Base-by-base conservation (phyloP, 2,113 vertebrate species). In the Stigmatopora nigra region DNA sequence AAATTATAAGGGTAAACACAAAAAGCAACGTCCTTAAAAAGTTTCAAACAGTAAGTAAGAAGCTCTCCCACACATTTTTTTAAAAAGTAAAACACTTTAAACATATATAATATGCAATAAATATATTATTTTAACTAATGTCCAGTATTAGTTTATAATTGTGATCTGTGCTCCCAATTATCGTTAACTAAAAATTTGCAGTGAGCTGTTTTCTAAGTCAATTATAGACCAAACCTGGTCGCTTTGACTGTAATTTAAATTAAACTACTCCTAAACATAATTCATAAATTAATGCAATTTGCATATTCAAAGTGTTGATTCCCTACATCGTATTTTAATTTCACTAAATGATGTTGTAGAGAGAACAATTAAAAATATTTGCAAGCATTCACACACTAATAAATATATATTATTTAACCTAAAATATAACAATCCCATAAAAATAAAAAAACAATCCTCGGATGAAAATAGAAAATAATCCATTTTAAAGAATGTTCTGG, bases 41-140 rank as follows among this genome's bases (percentile, higher is more conserved):
- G 46, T 63, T 67, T 47, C 70, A 53, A 51, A 22, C 60, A 61
- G 47, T 76, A 52, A 52, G 63, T 74, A 41, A 38, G 38, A 38
- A 38, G 38, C n/a, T n/a, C n/a, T n/a, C n/a, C n/a, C n/a, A n/a
- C n/a, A n/a, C n/a, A n/a, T n/a, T n/a, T n/a, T n/a, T n/a, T n/a
- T 31, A 31, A 31, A 31, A 31, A 31, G 25, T 31, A 31, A 31
- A 67, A 35, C 61, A 15, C 56, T 56, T 56, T 56, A 31, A 31
- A 31, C 25, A 31, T 31, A 31, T 31, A 31, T 31, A 31, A 31
- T 2, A 31, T 31, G 25, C 25, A 31, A 31, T 31, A 1, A 31
- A 31, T 31, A 2, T 31, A 31, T 31, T 31, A 31, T 31, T 31
- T 55, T 55, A 25, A 2, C 16, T 58, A 10, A 16, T 58, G 56